These are phyloP conservation scores for Hestina assimilis DNA, from an alignment of 1,140 invertebrate genomes.

Conservation along the genomic window DNA sequence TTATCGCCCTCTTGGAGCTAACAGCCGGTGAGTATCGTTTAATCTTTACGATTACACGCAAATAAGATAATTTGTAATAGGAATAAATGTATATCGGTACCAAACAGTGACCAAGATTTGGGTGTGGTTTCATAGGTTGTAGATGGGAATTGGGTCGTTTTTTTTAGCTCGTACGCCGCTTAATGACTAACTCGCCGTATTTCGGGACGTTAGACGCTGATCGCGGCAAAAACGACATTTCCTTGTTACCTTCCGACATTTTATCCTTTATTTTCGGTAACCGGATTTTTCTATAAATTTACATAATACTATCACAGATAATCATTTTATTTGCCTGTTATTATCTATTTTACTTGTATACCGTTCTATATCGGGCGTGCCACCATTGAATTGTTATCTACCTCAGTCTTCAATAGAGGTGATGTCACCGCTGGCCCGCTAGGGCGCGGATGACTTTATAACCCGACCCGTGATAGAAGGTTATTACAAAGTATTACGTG, in stretches of 20 bases:
- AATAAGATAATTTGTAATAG: conserved; percentile 31
- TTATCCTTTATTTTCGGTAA: conserved; percentile 12
- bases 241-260: conserved; percentile 24
- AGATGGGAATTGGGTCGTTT: conserved; percentile 54
- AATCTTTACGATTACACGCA: conserved; percentile 17
- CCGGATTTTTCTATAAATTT: neutral
- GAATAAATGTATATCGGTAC: conserved; percentile 2
- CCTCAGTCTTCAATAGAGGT: conserved; percentile 41
- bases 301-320: neutral
- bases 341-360: conserved; percentile 5
- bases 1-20: conserved; percentile 41
- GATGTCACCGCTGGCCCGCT: conserved; percentile 47
- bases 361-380: conserved; percentile 29
- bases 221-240: conserved; percentile 24
- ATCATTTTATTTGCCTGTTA: neutral
- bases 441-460: conserved; percentile 44
- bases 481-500: conserved; percentile 6
- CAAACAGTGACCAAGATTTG: neutral
- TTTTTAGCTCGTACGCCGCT: conserved; percentile 40
- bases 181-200: conserved; percentile 38
- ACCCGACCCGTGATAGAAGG: conserved; percentile 35
- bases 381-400: conserved; percentile 44
- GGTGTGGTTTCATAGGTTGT: conserved; percentile 41
- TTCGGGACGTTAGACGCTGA: conserved; percentile 34
- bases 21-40: conserved; percentile 58